These are phyloP conservation scores for Triops longicaudatus DNA, from an alignment of 1,140 invertebrate genomes.

Conservation along the genomic window DNA sequence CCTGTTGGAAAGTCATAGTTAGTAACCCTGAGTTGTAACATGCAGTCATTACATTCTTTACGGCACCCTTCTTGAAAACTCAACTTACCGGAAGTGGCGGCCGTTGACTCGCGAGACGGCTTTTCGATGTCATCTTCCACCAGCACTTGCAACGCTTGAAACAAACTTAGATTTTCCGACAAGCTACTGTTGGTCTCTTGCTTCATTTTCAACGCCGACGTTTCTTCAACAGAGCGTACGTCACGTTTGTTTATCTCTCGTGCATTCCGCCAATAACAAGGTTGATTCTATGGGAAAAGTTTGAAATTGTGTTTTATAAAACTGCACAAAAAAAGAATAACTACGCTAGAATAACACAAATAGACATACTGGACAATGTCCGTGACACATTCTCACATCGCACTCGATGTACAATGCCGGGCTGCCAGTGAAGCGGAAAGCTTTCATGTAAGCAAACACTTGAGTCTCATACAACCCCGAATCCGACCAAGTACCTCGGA, in stretches of 20 bases:
- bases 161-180: conserved; percentile 80
- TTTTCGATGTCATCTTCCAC: conserved; percentile 69
- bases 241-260: conserved; percentile 60
- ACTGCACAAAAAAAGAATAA: conserved; percentile 6
- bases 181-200: conserved; percentile 42
- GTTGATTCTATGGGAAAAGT: conserved; percentile 61
- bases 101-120: not conserved
- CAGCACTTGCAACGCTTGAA: conserved; percentile 74
- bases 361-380: conserved; percentile 75
- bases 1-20: not conserved
- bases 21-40: not conserved
- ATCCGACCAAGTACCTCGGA: conserved; percentile 84
- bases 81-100: not conserved
- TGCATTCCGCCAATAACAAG: conserved; percentile 83
- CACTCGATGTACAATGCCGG: conserved; percentile 90
- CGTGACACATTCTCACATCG: conserved; percentile 89
- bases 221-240: not conserved
- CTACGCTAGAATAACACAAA: not conserved
- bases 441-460: conserved; percentile 91
- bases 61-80: not conserved
- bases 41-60: not conserved
- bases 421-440: conserved; percentile 85
- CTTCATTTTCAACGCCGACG: not conserved
- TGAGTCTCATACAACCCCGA: conserved; percentile 83
- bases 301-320: not conserved